These are phyloP conservation scores for Simalia tracyae DNA, from an alignment of 2,797 vertebrate genomes.

Conservation along the genomic window DNA sequence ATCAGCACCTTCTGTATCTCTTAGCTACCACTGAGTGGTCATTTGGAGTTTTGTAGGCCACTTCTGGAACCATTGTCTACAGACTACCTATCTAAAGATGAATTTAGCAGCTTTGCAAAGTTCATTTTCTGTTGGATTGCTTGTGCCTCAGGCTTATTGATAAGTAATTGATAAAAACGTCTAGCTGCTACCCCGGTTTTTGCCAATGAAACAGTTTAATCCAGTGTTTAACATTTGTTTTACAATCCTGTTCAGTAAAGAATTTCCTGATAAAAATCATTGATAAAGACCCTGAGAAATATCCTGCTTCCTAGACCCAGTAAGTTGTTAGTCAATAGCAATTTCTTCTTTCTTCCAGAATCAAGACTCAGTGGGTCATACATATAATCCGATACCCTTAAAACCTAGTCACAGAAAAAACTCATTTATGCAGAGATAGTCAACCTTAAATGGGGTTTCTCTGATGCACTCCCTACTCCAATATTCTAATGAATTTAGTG, in stretches of 20 bases:
- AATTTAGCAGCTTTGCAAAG: background rate
- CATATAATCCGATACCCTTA: background rate
- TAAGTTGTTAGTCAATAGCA: background rate
- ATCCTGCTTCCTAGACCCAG: background rate
- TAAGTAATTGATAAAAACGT: background rate
- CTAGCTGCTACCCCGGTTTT: background rate
- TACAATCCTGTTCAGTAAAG: background rate
- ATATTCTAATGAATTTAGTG: background rate
- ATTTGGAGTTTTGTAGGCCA: background rate
- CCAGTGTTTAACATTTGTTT: background rate
- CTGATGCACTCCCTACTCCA: background rate
- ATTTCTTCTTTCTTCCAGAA: background rate
- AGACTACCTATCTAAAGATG: background rate
- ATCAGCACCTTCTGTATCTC: background rate
- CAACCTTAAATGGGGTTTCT: background rate
- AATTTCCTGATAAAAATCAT: background rate
- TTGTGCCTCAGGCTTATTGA: background rate
- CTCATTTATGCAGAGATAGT: background rate
- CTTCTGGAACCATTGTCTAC: background rate
- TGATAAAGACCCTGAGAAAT: background rate
- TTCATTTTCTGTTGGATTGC: background rate
- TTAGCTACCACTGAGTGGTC: background rate
- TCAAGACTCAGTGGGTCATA: background rate
- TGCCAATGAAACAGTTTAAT: background rate
- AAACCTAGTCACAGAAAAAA: background rate